phyloP scores from a whole-genome alignment of 2,797 vertebrate species.

The Lophura swinhoii region DNA sequence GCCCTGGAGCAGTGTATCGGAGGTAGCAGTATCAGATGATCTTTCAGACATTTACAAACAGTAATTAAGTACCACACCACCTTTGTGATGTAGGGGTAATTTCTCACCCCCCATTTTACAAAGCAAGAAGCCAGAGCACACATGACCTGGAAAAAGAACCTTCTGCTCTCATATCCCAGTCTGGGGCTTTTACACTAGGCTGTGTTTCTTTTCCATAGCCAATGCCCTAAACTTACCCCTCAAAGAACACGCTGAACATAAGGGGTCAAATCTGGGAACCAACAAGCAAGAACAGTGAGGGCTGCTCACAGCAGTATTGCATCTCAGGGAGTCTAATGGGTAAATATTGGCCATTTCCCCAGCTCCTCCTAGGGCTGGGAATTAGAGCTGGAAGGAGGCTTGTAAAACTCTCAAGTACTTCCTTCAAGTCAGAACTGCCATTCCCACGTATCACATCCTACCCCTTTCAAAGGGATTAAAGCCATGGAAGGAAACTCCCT shows the following conservation, averaged over 20 bases:
- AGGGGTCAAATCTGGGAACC: background rate
- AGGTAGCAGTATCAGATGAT: conserved; percentile 13
- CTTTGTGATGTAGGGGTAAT: background rate
- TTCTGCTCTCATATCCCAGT: background rate
- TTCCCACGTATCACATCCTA: background rate
- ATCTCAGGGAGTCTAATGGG: background rate
- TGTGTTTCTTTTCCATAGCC: background rate
- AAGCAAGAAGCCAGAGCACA: background rate
- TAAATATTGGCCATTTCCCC: background rate
- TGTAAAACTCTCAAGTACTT: background rate
- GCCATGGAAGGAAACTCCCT: background rate
- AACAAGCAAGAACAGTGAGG: background rate
- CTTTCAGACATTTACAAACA: conserved; percentile 55
- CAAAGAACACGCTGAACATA: background rate
- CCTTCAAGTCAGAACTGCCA: background rate
- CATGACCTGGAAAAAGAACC: background rate
- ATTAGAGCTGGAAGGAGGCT: background rate
- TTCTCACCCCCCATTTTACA: background rate
- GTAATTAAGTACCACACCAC: conserved; percentile 51
- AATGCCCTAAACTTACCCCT: background rate
- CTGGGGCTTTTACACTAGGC: background rate
- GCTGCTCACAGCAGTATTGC: rapidly evolving
- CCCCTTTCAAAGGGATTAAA: background rate
- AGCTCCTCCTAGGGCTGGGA: background rate
- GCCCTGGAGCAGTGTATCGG: conserved; percentile 26